phyloP scores from a whole-genome alignment of 2,113 vertebrate species.

The Rafetus swinhoei region DNA sequence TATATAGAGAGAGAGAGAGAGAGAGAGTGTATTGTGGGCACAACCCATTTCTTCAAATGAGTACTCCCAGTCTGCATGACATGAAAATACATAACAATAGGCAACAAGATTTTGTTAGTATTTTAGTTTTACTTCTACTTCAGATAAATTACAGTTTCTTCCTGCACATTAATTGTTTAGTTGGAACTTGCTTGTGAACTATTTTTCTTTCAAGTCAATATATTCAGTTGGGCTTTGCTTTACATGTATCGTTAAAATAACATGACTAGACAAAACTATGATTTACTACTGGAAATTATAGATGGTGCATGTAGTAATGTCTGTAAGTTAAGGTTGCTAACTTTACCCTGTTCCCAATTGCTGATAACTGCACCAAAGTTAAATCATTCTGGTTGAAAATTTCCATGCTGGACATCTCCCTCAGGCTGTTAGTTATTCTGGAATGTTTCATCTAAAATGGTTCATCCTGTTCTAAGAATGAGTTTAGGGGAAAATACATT shows the following conservation, averaged over 20 bases:
- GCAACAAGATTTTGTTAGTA: not conserved
- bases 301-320: not conserved
- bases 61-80: too few relatives aligned
- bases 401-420: not conserved
- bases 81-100: not conserved
- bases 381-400: accelerated
- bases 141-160: not conserved
- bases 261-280: not conserved
- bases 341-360: not conserved
- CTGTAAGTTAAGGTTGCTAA: not conserved
- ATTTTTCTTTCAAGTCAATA: not conserved
- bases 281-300: not conserved
- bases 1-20: too few relatives aligned
- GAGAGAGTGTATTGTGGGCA: too few relatives aligned
- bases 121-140: not conserved
- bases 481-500: not conserved
- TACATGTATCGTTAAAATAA: not conserved
- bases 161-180: not conserved
- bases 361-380: not conserved
- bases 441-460: not conserved
- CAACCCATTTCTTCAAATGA: too few relatives aligned
- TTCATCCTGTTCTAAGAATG: not conserved
- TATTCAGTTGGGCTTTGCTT: accelerated
- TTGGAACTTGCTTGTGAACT: accelerated
- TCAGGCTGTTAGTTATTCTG: not conserved